A percentile compares a stretch with the other conserved stretches of the same genome.
These are phyloP conservation scores for Uria lomvia DNA, from an alignment of 2,113 vertebrate species.

Conservation along the genomic window DNA sequence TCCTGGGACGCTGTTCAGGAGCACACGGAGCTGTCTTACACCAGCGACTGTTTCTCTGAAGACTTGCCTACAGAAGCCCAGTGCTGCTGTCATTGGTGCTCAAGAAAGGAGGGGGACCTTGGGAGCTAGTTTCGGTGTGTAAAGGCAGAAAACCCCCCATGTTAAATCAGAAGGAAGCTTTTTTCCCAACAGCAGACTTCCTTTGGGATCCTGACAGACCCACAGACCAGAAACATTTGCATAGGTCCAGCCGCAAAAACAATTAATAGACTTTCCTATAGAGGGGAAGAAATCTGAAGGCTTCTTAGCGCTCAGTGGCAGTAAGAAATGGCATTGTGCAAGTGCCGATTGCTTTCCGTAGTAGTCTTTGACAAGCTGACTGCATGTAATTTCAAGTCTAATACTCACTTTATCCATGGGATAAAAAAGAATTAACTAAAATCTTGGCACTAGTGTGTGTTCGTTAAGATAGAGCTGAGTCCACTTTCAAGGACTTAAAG, in stretches of 20 bases:
- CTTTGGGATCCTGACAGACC: background rate
- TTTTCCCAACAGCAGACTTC: background rate
- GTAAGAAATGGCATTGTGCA: background rate
- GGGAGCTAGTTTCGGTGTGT: background rate
- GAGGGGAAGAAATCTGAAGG: background rate
- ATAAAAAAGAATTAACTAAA: conserved; percentile 72
- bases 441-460: conserved; percentile 44
- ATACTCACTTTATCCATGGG: conserved; percentile 70
- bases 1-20: too few relatives aligned
- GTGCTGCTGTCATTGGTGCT: background rate
- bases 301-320: background rate
- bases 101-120: background rate
- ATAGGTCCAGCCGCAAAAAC: too few relatives aligned
- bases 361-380: conserved; percentile 29
- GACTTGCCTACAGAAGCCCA: background rate
- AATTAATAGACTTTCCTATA: background rate
- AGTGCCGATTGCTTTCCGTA: conserved; percentile 17
- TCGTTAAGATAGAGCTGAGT: conserved; percentile 48
- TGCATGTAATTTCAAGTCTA: conserved; percentile 69
- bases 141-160: rapidly evolving
- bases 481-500: conserved; percentile 60
- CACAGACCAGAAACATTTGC: background rate
- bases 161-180: background rate
- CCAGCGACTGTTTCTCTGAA: background rate
- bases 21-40: rapidly evolving